Conservation (phyloP, 2,113 vertebrate species). For the Buteo buteo region DNA sequence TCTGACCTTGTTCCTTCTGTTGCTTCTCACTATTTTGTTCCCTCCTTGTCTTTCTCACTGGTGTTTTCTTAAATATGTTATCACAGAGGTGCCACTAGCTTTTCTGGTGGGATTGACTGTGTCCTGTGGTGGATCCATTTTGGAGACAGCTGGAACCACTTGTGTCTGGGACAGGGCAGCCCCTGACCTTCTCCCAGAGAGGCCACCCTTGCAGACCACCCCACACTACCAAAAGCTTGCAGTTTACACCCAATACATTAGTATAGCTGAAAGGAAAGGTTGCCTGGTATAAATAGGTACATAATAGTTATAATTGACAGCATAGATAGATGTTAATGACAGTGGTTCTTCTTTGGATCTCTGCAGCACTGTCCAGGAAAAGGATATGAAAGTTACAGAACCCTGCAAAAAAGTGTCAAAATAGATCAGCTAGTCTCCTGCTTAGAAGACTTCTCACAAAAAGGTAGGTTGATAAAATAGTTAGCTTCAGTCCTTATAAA, state of each 20-base stretch:
- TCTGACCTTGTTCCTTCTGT: not conserved
- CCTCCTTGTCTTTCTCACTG: not conserved
- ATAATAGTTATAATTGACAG: not conserved
- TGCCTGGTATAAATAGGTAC: not conserved
- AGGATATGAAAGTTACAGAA: not conserved
- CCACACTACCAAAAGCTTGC: not conserved
- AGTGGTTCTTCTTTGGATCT: not conserved
- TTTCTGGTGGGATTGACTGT: not conserved
- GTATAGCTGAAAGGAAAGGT: not conserved
- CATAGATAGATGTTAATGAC: not conserved
- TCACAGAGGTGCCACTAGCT: not conserved
- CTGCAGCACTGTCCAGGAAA: not conserved
- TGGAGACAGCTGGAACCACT: accelerated
- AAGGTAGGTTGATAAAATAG: not conserved
- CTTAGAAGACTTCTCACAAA: not conserved
- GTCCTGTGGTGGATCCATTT: not conserved
- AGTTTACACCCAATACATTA: not conserved
- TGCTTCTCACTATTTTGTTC: not conserved
- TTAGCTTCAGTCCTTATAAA: not conserved
- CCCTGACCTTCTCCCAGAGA: not conserved
- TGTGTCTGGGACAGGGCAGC: too few relatives aligned
- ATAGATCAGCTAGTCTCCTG: not conserved
- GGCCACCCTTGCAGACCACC: accelerated
- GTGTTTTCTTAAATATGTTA: not conserved
- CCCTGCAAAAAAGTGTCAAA: not conserved